Evolutionary conservation across 2,113 vertebrate genomes (phyloP).

Genomic region (Salvelinus fontinalis): DNA sequence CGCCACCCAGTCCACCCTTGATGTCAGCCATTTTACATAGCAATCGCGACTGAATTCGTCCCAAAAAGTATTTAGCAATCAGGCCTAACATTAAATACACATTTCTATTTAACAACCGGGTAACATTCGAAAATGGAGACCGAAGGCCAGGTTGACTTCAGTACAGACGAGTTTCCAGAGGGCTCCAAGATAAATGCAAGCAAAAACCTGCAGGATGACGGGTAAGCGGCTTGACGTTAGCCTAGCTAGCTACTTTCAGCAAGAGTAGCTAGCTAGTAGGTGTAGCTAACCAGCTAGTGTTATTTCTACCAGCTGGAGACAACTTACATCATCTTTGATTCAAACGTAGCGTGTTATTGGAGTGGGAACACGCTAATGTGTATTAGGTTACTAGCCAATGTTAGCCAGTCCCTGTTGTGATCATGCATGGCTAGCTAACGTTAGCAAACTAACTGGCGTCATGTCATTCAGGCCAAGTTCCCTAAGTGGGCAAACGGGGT

Average conservation of each 20-base stretch:
- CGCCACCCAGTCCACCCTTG: conserved; percentile 18
- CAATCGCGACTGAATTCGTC: conserved; percentile 25
- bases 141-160: conserved; percentile 54
- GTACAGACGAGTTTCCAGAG: conserved; percentile 80
- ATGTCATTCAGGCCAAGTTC: neutral
- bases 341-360: neutral
- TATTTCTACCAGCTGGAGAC: neutral
- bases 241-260: neutral
- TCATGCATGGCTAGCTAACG: neutral
- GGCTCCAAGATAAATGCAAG: conserved; percentile 88
- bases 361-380: neutral
- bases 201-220: conserved; percentile 86
- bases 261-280: neutral
- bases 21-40: conserved; percentile 52
- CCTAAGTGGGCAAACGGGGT: too few relatives aligned
- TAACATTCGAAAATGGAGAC: conserved; percentile 43
- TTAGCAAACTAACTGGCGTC: neutral
- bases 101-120: conserved; percentile 1
- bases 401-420: neutral
- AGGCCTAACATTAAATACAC: too few relatives aligned
- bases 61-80: neutral
- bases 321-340: neutral
- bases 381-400: neutral
- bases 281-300: neutral
- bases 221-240: conserved; percentile 60